A percentile compares a stretch with the other conserved stretches of the same genome.
Evolutionary conservation across 2,888 invertebrate genomes (phyloP).

Genomic region (Sicus ferrugineus): DNA sequence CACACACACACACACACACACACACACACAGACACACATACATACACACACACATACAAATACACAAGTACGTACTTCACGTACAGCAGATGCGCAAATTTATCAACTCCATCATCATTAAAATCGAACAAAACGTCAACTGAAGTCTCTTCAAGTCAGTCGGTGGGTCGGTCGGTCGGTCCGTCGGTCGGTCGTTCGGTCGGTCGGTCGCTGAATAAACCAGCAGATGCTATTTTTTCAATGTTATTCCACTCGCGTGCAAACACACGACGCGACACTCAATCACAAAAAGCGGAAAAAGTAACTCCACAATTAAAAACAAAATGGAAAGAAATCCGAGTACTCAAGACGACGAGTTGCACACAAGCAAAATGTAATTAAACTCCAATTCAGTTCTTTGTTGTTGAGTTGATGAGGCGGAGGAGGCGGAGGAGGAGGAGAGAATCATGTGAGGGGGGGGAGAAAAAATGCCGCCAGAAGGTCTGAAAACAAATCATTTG

Average conservation of each 20-base stretch:
- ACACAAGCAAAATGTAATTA: slow-evolving; percentile 23
- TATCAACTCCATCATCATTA: background rate
- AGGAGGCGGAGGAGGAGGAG: background rate
- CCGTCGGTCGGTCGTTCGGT: too few species aligned
- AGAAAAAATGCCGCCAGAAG: slow-evolving; percentile 20
- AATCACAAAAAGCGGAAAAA: background rate
- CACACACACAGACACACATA: too few species aligned
- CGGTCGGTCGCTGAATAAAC: slow-evolving; percentile 25
- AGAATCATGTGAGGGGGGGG: background rate
- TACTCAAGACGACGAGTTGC: too few species aligned
- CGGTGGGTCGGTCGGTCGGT: too few species aligned
- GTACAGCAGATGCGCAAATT: background rate
- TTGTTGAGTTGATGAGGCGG: background rate
- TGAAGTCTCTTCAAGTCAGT: background rate
- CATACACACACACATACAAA: too few species aligned
- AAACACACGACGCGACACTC: too few species aligned
- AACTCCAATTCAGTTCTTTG: slow-evolving; percentile 17
- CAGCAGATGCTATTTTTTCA: slow-evolving; percentile 2
- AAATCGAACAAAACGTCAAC: background rate
- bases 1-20: too few species aligned
- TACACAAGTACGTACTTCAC: too few species aligned
- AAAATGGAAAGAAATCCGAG: too few species aligned
- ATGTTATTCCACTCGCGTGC: background rate
- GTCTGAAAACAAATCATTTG: slow-evolving; percentile 30
- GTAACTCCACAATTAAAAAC: background rate